A percentile compares a stretch with the other conserved stretches of the same genome.
phyloP scores from a whole-genome alignment of 2,888 invertebrate species.

The Tetragonula carbonaria region DNA sequence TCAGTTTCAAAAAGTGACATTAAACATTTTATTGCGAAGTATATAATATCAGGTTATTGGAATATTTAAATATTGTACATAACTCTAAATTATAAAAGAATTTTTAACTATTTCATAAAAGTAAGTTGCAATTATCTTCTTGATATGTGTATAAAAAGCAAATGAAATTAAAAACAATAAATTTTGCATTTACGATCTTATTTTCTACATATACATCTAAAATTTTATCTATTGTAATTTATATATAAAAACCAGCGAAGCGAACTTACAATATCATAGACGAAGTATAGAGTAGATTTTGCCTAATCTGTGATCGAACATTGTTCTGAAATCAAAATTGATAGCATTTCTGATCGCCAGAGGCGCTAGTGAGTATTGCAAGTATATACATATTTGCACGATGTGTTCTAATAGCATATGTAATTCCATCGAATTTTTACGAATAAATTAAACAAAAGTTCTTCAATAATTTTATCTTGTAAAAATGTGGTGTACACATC shows the following conservation, averaged over 20 bases:
- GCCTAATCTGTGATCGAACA: not conserved
- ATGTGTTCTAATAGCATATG: not conserved
- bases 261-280: too few relatives aligned
- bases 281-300: too few relatives aligned
- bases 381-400: not conserved
- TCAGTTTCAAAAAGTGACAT: conserved; percentile 39
- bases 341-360: not conserved
- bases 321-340: not conserved
- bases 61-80: conserved; percentile 61
- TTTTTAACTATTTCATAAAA: conserved; percentile 63
- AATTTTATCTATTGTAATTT: conserved; percentile 45
- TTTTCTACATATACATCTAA: conserved; percentile 34
- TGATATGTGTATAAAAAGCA: conserved; percentile 46
- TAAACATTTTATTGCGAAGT: conserved; percentile 48
- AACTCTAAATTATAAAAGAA: conserved; percentile 50
- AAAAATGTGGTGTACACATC: too few relatives aligned
- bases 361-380: conserved; percentile 13
- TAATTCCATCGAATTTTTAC: not conserved
- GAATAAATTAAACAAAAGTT: conserved; percentile 8
- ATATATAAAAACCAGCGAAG: too few relatives aligned
- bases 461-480: not conserved
- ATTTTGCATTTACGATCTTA: conserved; percentile 63
- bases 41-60: conserved; percentile 21
- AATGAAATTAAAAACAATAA: conserved; percentile 49
- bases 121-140: conserved; percentile 53